Conservation (phyloP, 2,888 invertebrate genomes). For the Apamea anceps region DNA sequence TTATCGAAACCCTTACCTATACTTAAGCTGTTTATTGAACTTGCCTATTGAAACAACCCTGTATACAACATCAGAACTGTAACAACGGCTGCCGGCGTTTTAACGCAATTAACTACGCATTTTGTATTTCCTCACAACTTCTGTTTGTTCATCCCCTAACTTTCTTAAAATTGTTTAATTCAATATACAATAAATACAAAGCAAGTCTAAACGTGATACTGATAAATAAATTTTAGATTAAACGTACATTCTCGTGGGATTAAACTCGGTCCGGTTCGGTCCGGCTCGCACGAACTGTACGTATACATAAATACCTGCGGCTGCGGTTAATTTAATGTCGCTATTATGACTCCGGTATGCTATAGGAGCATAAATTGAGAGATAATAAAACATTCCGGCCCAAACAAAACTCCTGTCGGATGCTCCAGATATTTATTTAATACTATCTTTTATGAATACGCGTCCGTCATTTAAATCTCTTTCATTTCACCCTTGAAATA, state of each 20-base stretch:
- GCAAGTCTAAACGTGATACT: conserved; percentile 19
- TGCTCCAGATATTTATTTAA: conserved; percentile 69
- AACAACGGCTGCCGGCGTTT: conserved; percentile 37
- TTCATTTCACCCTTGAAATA: conserved; percentile 66
- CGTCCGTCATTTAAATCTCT: conserved; percentile 66
- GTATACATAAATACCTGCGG: conserved; percentile 21
- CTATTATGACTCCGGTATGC: conserved; percentile 53
- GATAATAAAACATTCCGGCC: conserved; percentile 68
- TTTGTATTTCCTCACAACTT: conserved; percentile 27
- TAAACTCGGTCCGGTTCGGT: conserved; percentile 48
- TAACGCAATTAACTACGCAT: conserved; percentile 46
- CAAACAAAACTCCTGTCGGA: conserved; percentile 60
- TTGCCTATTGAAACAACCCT: conserved; percentile 31
- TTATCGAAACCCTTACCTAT: conserved; percentile 30
- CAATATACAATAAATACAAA: conserved; percentile 47
- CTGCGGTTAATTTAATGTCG: conserved; percentile 73
- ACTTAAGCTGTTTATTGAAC: conserved; percentile 44
- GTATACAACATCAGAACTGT: conserved; percentile 15
- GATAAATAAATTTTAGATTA: conserved; percentile 63
- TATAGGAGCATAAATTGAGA: conserved; percentile 70
- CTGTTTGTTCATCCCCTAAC: conserved; percentile 20
- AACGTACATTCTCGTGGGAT: conserved; percentile 64
- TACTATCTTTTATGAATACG: conserved; percentile 66
- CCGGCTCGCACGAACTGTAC: conserved; percentile 62
- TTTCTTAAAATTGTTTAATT: conserved; percentile 34